Conservation (phyloP, 2,113 vertebrate species). For the Columbina picui region DNA sequence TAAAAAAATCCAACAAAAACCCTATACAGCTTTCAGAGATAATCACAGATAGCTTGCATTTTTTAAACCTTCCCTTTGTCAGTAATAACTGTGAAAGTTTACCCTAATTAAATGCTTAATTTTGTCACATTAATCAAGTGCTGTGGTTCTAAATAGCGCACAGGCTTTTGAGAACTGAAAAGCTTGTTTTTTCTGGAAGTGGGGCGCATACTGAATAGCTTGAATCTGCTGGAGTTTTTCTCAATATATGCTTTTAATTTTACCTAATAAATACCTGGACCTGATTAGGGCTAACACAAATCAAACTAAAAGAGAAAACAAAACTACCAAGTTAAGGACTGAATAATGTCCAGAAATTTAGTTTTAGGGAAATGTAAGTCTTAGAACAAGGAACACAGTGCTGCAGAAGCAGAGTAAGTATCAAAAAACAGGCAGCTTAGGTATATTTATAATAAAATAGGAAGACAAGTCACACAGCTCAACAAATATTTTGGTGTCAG, state of each 20-base stretch:
- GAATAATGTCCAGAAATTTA: not conserved
- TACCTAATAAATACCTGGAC: not conserved
- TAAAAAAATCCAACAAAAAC: not conserved
- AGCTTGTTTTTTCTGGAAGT: slow-evolving; percentile 48
- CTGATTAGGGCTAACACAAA: not conserved
- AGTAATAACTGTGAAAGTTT: slow-evolving; percentile 34
- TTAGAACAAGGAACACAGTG: not conserved
- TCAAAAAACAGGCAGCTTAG: not conserved
- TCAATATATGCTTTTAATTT: not conserved
- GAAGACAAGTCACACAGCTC: not conserved
- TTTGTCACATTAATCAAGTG: slow-evolving; percentile 51
- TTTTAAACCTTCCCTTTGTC: slow-evolving; percentile 15
- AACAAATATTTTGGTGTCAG: not conserved
- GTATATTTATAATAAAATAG: not conserved
- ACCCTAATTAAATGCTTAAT: slow-evolving; percentile 42
- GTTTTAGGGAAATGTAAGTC: not conserved
- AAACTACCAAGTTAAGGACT: not conserved
- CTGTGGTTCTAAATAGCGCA: not conserved
- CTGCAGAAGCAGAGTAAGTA: not conserved
- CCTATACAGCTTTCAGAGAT: not conserved
- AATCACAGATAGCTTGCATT: not conserved
- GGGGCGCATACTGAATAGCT: slow-evolving; percentile 50
- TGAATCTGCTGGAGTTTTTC: not conserved
- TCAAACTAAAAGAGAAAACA: not conserved
- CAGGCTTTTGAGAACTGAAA: slow-evolving; percentile 21